Percentiles rank a stretch among this genome's conserved stretches.
Evolutionary conservation across 2,888 invertebrate species (phyloP).

Genomic region (Cantharis rufa): DNA sequence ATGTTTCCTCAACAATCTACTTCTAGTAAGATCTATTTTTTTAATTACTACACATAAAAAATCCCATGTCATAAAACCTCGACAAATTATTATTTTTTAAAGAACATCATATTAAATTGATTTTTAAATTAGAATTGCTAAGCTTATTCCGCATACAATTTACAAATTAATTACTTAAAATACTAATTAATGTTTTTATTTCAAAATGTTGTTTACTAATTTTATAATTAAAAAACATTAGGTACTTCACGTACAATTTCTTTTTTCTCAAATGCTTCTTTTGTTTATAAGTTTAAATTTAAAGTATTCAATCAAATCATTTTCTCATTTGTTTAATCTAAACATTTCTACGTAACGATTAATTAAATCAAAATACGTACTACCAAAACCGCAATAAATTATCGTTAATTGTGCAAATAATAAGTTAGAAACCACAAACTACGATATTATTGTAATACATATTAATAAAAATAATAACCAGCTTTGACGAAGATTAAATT

Average conservation of each 20-base stretch:
- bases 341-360: background rate
- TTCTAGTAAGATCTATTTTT: constrained; percentile 31
- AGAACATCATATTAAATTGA: background rate
- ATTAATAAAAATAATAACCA: background rate
- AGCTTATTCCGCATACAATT: background rate
- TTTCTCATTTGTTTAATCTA: background rate
- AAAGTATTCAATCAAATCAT: no score
- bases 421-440: background rate
- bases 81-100: background rate
- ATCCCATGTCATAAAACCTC: background rate
- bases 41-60: background rate
- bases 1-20: constrained; percentile 55
- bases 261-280: no score
- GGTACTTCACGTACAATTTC: no score
- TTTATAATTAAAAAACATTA: background rate
- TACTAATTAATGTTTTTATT: background rate
- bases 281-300: no score
- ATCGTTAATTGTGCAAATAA: background rate
- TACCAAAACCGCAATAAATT: background rate
- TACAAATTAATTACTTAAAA: background rate
- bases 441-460: background rate
- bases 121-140: background rate
- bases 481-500: background rate
- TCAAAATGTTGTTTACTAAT: background rate
- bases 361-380: background rate